These are phyloP conservation scores for Myripristis jacobus DNA, from an alignment of 2,797 vertebrate species.

Conservation along the genomic window DNA sequence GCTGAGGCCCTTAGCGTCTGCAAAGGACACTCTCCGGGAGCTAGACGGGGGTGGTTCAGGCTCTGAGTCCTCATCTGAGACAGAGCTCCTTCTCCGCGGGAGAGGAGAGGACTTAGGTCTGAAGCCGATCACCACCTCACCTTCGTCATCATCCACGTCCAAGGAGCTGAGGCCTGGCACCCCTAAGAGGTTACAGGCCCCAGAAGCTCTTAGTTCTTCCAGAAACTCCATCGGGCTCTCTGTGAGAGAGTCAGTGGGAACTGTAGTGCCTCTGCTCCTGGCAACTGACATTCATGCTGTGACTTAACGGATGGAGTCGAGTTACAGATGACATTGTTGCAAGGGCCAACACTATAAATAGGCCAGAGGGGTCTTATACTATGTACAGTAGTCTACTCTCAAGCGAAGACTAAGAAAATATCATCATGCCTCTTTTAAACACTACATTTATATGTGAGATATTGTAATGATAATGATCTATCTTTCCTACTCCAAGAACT, in stretches of 20 bases:
- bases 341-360: constrained; percentile 95
- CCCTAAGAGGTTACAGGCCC: constrained; percentile 66
- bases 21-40: constrained; percentile 94
- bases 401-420: constrained; percentile 60
- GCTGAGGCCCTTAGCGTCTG: constrained; percentile 91
- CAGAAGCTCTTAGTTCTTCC: constrained; percentile 77
- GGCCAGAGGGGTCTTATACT: constrained; percentile 84
- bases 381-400: constrained; percentile 81
- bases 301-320: constrained; percentile 92
- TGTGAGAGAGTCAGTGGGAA: constrained; percentile 82
- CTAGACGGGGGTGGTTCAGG: constrained; percentile 73
- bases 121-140: constrained; percentile 83
- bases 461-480: neutral
- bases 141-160: constrained; percentile 85
- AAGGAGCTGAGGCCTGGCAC: constrained; percentile 65
- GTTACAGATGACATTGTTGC: constrained; percentile 97
- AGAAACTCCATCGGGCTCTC: constrained; percentile 90
- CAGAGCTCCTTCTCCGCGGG: constrained; percentile 86
- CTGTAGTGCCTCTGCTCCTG: constrained; percentile 79
- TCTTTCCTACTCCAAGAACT: constrained; percentile 3
- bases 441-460: constrained; percentile 6
- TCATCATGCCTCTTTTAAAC: constrained; percentile 34
- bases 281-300: constrained; percentile 89
- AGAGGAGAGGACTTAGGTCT: constrained; percentile 89
- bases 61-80: constrained; percentile 87